Evolutionary conservation across 2,113 vertebrate species (phyloP).

Genomic region (Podocnemis expansa): DNA sequence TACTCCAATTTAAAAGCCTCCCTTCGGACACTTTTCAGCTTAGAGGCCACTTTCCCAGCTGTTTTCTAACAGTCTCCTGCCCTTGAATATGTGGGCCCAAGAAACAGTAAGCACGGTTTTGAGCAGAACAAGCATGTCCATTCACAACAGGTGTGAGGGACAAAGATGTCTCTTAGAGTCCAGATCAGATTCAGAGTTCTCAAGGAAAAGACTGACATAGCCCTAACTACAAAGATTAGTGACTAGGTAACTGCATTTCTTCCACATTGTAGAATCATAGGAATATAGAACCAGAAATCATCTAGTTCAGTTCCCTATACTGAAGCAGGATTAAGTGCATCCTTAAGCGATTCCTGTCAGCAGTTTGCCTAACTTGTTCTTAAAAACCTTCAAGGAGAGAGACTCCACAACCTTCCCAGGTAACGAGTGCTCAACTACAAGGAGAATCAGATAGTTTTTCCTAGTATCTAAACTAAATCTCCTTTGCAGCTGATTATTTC

Average conservation of each 20-base stretch:
- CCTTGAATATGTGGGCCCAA: neutral
- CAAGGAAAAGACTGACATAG: neutral
- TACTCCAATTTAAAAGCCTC: neutral
- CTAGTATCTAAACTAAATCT: too few relatives aligned
- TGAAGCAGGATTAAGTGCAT: neutral
- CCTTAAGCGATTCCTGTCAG: neutral
- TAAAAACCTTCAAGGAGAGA: neutral
- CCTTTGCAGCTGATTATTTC: too few relatives aligned
- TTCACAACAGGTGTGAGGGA: neutral
- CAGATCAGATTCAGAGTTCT: neutral
- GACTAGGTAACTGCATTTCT: neutral
- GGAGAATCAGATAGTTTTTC: too few relatives aligned
- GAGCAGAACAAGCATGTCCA: neutral
- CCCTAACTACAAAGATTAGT: neutral
- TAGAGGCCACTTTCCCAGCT: neutral
- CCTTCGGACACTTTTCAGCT: too few relatives aligned
- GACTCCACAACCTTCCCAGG: neutral
- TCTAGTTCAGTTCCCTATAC: neutral
- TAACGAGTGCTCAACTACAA: too few relatives aligned
- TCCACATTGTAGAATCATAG: neutral
- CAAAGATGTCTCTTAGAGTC: neutral
- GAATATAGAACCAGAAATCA: neutral
- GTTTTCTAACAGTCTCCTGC: neutral
- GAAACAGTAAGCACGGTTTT: neutral
- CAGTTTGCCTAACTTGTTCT: neutral